Evolutionary conservation across 2,113 vertebrate genomes (phyloP), one percentile per base, ranked within the genome.

Genomic region (Synodontis membranacea): DNA sequence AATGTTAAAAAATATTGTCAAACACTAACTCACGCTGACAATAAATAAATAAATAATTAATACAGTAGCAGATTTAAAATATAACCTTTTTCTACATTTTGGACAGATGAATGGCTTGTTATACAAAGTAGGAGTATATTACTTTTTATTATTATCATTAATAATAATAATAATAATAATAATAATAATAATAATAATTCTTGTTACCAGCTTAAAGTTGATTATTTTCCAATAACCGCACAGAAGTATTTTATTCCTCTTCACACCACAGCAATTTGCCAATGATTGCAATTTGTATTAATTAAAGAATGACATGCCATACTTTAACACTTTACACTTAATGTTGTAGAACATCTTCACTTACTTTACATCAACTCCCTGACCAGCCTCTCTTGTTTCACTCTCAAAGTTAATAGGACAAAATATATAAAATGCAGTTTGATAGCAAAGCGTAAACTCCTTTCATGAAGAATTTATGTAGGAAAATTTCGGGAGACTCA

Each of bases 31-130:
- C 64, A 80, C 64, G 85, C 64, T 37, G 8, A 70, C 25, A 48
- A 56, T 48, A 80, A 84, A 28, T 64, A 31, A 82, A 62, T 50
- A 17, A 50, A 46, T 52, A 44, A 84, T 76, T 42, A 84, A 81
- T 75, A 85, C 72, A 84, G 56, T 46, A 76, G 25, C 70, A 70
- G 25, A 70, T 28, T 46, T 42, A n/a, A 25, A 54, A 60, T 60
- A 21, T 25, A 39, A 31, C 4, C 10, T 10, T 50, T 8, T 28
- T 54, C 37, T 54, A 56, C 31, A 5, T 42, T 23, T 15, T 62
- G 28, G 39, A 19, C 4, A 28, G 5, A 31, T 75, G 14, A 25
- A 76, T 48, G 62, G n/a, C 44, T 70, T 44, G 8, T 3, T 28
- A 15, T 12, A 2, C 46, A 70, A 42, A 68, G 23, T 28, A 56